phyloP scores from a whole-genome alignment of 2,888 invertebrate species.

The Philaethria dido region DNA sequence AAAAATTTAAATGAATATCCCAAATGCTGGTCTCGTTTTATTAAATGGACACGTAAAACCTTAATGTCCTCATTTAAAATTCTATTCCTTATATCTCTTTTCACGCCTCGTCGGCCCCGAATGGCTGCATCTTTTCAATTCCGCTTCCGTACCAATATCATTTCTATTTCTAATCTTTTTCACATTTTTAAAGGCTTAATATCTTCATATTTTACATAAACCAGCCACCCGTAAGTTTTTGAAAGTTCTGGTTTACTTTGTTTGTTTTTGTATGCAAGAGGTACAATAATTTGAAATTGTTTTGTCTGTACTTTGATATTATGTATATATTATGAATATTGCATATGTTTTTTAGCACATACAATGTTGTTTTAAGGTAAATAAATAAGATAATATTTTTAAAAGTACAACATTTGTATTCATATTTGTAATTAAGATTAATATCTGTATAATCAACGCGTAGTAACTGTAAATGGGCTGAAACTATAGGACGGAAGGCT shows the following conservation, averaged over 20 bases:
- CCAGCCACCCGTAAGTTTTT: neutral
- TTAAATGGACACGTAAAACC: conserved; percentile 34
- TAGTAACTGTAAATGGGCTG: no score
- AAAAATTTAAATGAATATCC: conserved; percentile 12
- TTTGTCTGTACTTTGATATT: no score
- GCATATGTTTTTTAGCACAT: no score
- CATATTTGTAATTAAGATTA: no score
- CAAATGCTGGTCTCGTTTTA: conserved; percentile 29
- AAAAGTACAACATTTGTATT: no score
- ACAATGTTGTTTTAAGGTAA: no score
- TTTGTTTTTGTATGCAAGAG: neutral
- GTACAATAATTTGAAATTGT: no score
- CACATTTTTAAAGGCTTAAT: conserved; percentile 15
- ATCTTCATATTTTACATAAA: conserved; percentile 7
- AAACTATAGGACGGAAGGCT: no score
- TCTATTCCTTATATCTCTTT: conserved; percentile 36
- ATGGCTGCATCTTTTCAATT: conserved; percentile 33
- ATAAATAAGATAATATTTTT: no score
- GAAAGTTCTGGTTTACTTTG: neutral
- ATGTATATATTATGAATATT: no score
- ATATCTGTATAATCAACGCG: no score
- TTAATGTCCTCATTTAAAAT: conserved; percentile 36
- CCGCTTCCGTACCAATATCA: conserved; percentile 27
- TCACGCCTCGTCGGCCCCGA: conserved; percentile 33
- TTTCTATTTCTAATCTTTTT: conserved; percentile 29